A percentile compares a stretch with the other conserved stretches of the same genome.
These are phyloP conservation scores for Martes martes DNA, from an alignment of 2,113 vertebrate species.

Conservation along the genomic window DNA sequence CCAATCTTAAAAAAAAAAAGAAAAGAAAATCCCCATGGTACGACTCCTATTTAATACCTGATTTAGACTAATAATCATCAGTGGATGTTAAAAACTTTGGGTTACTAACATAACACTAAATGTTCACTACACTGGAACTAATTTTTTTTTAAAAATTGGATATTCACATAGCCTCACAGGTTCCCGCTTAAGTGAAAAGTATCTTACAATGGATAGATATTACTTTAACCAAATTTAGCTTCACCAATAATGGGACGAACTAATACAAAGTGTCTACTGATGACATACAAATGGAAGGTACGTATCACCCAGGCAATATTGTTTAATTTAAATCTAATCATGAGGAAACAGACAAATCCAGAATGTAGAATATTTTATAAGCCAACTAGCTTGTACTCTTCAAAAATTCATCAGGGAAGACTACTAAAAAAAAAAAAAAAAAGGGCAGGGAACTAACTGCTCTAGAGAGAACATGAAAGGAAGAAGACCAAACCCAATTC, in stretches of 20 bases:
- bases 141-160: neutral
- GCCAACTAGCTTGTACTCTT: neutral
- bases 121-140: neutral
- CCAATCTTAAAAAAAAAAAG: neutral
- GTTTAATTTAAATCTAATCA: conserved; percentile 11
- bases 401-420: conserved; percentile 21
- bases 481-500: neutral
- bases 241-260: neutral
- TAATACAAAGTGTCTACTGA: neutral
- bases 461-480: neutral
- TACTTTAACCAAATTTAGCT: neutral
- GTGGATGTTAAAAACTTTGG: neutral
- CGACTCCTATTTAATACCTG: neutral
- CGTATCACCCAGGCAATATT: neutral
- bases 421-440: neutral
- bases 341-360: conserved; percentile 23
- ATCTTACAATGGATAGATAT: neutral
- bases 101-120: neutral
- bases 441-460: neutral
- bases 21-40: neutral
- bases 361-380: neutral
- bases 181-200: neutral
- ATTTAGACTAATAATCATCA: neutral
- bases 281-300: neutral
- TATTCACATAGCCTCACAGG: neutral